A percentile compares a stretch with the other conserved stretches of the same genome.
Evolutionary conservation across 2,888 invertebrate species (phyloP).

Genomic region (Eristalinus aeneus): DNA sequence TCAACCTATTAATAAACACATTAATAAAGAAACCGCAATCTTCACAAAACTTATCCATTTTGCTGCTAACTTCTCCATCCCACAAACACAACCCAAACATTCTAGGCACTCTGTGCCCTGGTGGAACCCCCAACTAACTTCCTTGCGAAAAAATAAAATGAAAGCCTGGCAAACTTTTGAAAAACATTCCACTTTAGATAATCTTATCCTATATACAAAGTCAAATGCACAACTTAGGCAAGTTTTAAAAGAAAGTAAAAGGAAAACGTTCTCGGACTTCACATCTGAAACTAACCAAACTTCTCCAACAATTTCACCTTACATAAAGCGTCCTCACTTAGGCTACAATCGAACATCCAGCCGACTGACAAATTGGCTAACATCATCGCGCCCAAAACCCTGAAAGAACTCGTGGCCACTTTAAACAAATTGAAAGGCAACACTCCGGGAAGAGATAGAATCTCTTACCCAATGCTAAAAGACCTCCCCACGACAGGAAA

Average conservation of each 20-base stretch:
- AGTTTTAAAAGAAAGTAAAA: not conserved
- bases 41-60: not conserved
- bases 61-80: not conserved
- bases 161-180: not conserved
- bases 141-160: not conserved
- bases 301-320: not conserved
- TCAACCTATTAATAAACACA: not conserved
- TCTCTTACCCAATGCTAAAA: conserved; percentile 12
- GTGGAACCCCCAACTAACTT: not conserved
- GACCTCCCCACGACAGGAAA: not conserved
- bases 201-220: not conserved
- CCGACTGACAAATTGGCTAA: not conserved
- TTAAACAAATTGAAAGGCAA: conserved; percentile 17
- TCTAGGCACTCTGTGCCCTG: not conserved
- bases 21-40: not conserved
- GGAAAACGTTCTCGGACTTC: no score
- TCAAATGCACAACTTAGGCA: not conserved
- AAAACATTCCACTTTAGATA: not conserved
- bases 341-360: not conserved
- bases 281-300: no score
- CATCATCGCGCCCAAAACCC: not conserved
- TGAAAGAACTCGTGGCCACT: conserved; percentile 6
- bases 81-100: not conserved
- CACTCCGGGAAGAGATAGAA: conserved; percentile 21
- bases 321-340: not conserved